phyloP scores from a whole-genome alignment of 2,797 vertebrate genomes.

The Rallus crepitans region DNA sequence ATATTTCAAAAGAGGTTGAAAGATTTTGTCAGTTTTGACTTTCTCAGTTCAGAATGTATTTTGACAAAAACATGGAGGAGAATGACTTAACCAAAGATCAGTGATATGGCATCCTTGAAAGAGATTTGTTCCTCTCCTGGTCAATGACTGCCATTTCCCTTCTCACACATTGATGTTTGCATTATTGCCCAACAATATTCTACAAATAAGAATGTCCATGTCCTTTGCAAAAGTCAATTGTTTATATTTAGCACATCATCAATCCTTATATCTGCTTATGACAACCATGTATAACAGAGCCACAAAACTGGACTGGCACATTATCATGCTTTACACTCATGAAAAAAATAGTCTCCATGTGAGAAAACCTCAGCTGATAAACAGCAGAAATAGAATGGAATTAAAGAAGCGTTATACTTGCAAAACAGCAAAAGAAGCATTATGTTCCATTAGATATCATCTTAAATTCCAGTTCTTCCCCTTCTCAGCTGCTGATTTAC shows the following conservation, averaged over 20 bases:
- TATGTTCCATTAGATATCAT: background rate
- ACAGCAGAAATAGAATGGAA: background rate
- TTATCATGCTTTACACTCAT: background rate
- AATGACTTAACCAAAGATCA: background rate
- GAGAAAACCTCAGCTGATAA: background rate
- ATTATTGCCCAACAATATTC: background rate
- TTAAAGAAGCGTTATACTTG: background rate
- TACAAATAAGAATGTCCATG: background rate
- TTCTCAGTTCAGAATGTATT: background rate
- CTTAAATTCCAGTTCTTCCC: background rate
- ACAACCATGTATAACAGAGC: background rate
- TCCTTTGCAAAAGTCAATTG: background rate
- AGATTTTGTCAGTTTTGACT: background rate
- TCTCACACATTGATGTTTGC: background rate
- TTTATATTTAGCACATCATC: background rate
- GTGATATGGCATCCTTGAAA: background rate
- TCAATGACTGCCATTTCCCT: background rate
- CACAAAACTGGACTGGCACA: background rate
- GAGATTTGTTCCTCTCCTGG: background rate
- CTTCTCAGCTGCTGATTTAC: background rate
- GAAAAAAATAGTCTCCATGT: background rate
- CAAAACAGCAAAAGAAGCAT: background rate
- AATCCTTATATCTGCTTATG: background rate
- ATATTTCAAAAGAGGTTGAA: background rate
- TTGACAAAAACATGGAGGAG: background rate